A percentile compares a stretch with the other conserved stretches of the same genome.
Conservation (phyloP, 2,113 vertebrate genomes). For the Genyomyrus donnyi region DNA sequence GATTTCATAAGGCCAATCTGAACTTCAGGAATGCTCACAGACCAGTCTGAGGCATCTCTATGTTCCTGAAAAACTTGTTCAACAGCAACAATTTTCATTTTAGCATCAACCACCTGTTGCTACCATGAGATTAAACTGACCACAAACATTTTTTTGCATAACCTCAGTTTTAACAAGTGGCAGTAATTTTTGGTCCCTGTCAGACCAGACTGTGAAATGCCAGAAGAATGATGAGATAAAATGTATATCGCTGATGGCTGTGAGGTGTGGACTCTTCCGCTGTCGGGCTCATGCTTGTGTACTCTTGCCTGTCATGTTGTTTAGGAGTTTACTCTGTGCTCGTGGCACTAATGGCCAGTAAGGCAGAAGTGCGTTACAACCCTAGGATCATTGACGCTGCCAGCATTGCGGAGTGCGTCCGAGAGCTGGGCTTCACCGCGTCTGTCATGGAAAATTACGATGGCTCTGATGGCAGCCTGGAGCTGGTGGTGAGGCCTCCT, state of each 20-base stretch:
- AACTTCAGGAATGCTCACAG: background rate
- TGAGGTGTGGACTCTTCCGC: background rate
- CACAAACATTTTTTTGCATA: background rate
- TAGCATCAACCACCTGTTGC: background rate
- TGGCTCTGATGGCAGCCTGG: slow-evolving; percentile 78
- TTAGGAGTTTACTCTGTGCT: slow-evolving; percentile 84
- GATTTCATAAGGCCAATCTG: background rate
- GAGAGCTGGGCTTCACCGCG: slow-evolving; percentile 86
- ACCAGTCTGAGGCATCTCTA: background rate
- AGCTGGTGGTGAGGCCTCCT: slow-evolving; percentile 80
- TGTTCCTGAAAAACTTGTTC: background rate
- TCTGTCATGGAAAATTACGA: slow-evolving; percentile 80
- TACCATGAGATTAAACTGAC: background rate
- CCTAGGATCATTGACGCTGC: slow-evolving; percentile 70
- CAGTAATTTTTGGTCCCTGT: background rate
- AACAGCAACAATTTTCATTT: background rate
- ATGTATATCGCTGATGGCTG: background rate
- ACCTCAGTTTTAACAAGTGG: background rate
- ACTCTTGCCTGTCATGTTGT: slow-evolving; percentile 23
- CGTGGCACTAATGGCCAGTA: slow-evolving; percentile 95
- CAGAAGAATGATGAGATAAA: background rate
- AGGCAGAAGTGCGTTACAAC: slow-evolving; percentile 91
- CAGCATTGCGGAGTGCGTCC: slow-evolving; percentile 75
- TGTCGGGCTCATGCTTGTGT: background rate
- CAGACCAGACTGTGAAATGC: background rate